Evolutionary conservation across 2,797 vertebrate genomes (phyloP), one percentile per base, ranked within the genome.

Genomic region (Amphiprion clarkii): DNA sequence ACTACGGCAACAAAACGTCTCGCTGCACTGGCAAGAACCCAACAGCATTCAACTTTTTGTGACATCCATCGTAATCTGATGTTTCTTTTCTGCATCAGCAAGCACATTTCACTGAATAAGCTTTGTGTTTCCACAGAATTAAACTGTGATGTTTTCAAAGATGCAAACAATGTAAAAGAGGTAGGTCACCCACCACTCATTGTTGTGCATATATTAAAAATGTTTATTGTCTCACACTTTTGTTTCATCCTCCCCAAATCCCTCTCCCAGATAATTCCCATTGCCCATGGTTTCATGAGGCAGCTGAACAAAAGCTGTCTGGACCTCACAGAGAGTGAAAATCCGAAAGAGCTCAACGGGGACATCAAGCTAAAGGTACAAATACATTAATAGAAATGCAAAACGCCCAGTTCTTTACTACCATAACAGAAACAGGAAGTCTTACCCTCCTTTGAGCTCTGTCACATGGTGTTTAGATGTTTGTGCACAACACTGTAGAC

Each of bases 21-120:
- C 82, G 4, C 3, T 95, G 93, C 79, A 85, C 79, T 25, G 88
- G 93, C 94, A 71, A 80, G 79, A 64, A 56, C 46, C 57, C 21
- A 58, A 48, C 17, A 68, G 23, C 33, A 17, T 0, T 68, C 6
- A 29, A 3, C 1, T 17, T 62, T 67, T 65, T 54, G 17, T 46
- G 55, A 17, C 23, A 46, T 53, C 14, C 17, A 67, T 64, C 2
- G 31, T 49, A 19, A 33, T 29, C 0, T 7, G 0, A 0, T 51
- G 58, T 72, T 78, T 52, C 4, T 4, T 71, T 56, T 68, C n/a
- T 53, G 11, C 4, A 53, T 54, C n/a, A 57, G 29, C 9, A 55
- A 48, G 4, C n/a, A 33, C 19, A 40, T 67, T 61, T 60, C 61
- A 44, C 59, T 0, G 23, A 54, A 65, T 23, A 25, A 33, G 27